phyloP scores from a whole-genome alignment of 2,888 invertebrate species.

The Chesias legatella region DNA sequence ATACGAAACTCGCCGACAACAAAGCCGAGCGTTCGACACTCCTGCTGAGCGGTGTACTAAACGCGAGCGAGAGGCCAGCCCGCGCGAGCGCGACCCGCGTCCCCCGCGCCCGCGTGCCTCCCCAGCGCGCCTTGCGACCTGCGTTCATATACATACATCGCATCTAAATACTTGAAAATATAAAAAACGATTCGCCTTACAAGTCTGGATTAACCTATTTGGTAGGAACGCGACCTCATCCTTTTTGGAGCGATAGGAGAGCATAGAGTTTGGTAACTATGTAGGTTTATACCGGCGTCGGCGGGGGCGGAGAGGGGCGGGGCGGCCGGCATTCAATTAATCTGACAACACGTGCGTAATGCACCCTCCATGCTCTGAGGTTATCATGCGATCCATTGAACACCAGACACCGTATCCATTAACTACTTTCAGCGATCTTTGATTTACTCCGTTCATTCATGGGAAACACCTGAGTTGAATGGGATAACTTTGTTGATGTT shows the following conservation, averaged over 20 bases:
- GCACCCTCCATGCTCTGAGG: slow-evolving; percentile 52
- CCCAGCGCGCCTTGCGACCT: slow-evolving; percentile 64
- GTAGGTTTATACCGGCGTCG: slow-evolving; percentile 25
- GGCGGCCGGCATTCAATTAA: slow-evolving; percentile 65
- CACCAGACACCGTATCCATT: slow-evolving; percentile 24
- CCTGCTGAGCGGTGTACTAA: slow-evolving; percentile 80
- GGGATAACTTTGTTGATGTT: background rate
- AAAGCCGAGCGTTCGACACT: slow-evolving; percentile 78
- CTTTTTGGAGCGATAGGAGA: slow-evolving; percentile 36
- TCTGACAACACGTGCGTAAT: slow-evolving; percentile 72
- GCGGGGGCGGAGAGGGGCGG: slow-evolving; percentile 29
- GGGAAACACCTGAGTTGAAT: slow-evolving; percentile 1
- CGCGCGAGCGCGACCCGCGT: slow-evolving; percentile 70
- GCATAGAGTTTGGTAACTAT: slow-evolving; percentile 44
- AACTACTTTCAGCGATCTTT: slow-evolving; percentile 19
- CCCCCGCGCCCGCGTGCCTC: slow-evolving; percentile 55
- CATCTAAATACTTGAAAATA: slow-evolving; percentile 62
- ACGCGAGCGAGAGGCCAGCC: slow-evolving; percentile 63
- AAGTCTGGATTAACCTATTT: slow-evolving; percentile 33
- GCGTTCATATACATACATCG: slow-evolving; percentile 55
- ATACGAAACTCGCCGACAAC: slow-evolving; percentile 75
- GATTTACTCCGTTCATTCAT: slow-evolving; percentile 13
- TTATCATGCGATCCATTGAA: slow-evolving; percentile 61
- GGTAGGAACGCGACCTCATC: slow-evolving; percentile 25
- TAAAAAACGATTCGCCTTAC: slow-evolving; percentile 56